A percentile compares a stretch with the other conserved stretches of the same genome.
These are phyloP conservation scores for Macrotrachela quadricornifera DNA, from an alignment of 1,140 invertebrate genomes.

Conservation along the genomic window DNA sequence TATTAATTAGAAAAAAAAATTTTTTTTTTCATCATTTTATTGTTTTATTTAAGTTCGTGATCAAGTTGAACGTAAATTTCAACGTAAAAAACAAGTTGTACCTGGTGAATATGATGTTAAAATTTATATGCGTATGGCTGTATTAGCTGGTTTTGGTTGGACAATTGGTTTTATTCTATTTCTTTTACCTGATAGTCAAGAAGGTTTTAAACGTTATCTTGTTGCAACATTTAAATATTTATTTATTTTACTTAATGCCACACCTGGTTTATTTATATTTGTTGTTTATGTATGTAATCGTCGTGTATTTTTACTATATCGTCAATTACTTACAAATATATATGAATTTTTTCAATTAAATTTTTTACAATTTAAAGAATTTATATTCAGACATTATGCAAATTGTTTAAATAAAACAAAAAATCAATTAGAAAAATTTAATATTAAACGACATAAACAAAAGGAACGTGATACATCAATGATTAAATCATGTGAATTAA, in stretches of 20 bases:
- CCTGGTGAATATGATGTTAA: constrained; percentile 28
- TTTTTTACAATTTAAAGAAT: too few relatives aligned
- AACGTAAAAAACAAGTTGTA: background rate
- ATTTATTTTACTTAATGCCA: constrained; percentile 22
- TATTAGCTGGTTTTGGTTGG: constrained; percentile 32
- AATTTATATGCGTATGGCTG: constrained; percentile 36
- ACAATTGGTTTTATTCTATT: constrained; percentile 25
- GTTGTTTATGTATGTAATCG: constrained; percentile 22
- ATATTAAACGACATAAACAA: too few relatives aligned
- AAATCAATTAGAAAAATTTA: too few relatives aligned
- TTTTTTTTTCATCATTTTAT: constrained; percentile 3
- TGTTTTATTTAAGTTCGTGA: constrained; percentile 7
- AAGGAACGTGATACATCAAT: too few relatives aligned
- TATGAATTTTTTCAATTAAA: too few relatives aligned
- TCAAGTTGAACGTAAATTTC: background rate
- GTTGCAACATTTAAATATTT: constrained; percentile 14
- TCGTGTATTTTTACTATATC: too few relatives aligned
- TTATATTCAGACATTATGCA: too few relatives aligned
- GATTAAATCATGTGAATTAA: too few relatives aligned
- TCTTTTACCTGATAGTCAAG: constrained; percentile 15
- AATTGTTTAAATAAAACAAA: too few relatives aligned
- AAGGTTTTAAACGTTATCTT: constrained; percentile 11
- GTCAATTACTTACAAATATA: too few relatives aligned
- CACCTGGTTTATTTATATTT: constrained; percentile 25
- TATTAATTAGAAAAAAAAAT: constrained; percentile 11